Evolutionary conservation across 2,797 vertebrate genomes (phyloP), one percentile per base, ranked within the genome.

Genomic region (Kryptolebias ocellatus): DNA sequence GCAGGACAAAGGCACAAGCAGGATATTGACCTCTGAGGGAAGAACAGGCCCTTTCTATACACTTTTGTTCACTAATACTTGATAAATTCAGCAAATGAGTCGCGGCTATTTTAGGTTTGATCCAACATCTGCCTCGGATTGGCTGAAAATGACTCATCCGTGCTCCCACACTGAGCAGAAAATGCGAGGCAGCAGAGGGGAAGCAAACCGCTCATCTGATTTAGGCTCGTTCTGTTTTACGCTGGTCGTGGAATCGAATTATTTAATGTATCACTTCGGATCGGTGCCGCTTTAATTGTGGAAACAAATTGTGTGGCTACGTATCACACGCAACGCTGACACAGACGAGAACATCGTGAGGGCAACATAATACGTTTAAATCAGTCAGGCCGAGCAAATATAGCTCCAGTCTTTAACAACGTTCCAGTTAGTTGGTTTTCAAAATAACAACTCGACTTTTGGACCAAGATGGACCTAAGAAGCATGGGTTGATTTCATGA

Each of bases 1-100:
- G 80, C 70, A 17, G 57, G 73, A 92, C 90, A 89, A 90, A 86
- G 71, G 65, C 82, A 1, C 0, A 5, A 31, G 79, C 86, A 90
- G 92, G 91, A 93, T 86, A 92, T 90, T 90, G 86, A 92, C 87
- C 88, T 79, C 84, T 58, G 79, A 75, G 24, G 67, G 51, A 70
- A 77, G 47, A 83, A 66, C 68, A 79, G 70, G 72, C 27, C 51
- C 62, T 67, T 83, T 82, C 72, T 71, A 59, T 55, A 49, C 61
- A 83, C 78, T 73, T 87, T 84, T 83, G 79, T 80, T 86, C 45
- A 56, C 46, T 31, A 62, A 50, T 49, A 77, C 68, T 82, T 74
- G 62, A 85, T 86, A 47, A 3, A 64, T 81, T 83, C 78, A 62
- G 70, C 68, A 81, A 82, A 82, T 67, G 76, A 70, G 71, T 44